Evolutionary conservation across 2,797 vertebrate species (phyloP).

Genomic region (Anomalospiza imberbis): DNA sequence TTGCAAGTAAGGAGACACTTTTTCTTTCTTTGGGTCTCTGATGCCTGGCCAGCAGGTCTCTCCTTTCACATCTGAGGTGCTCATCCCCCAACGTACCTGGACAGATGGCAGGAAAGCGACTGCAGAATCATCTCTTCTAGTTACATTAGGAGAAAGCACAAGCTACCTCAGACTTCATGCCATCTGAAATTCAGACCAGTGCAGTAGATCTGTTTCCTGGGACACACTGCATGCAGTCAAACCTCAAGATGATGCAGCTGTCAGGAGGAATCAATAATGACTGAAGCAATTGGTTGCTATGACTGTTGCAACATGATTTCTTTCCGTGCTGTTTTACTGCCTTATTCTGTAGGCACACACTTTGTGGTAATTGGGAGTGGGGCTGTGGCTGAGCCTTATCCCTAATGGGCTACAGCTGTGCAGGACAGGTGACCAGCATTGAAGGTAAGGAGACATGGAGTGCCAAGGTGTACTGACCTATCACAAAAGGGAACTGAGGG

Average conservation of each 20-base stretch:
- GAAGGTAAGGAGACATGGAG: neutral
- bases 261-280: neutral
- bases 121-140: neutral
- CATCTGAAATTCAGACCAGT: neutral
- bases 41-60: neutral
- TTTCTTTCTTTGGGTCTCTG: neutral
- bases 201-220: neutral
- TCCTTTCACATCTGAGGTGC: neutral
- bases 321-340: neutral
- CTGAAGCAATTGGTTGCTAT: neutral
- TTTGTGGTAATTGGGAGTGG: neutral
- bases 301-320: neutral
- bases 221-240: fast-evolving
- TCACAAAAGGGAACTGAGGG: neutral
- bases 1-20: neutral
- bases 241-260: neutral
- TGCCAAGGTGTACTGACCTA: neutral
- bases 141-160: neutral
- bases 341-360: neutral
- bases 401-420: neutral
- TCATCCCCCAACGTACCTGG: neutral
- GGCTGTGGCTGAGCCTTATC: neutral
- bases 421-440: neutral
- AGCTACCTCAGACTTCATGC: neutral
- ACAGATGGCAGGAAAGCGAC: neutral